Evolutionary conservation across 2,888 invertebrate genomes (phyloP), one percentile per base, ranked within the genome.

Genomic region (Idaea aversata): DNA sequence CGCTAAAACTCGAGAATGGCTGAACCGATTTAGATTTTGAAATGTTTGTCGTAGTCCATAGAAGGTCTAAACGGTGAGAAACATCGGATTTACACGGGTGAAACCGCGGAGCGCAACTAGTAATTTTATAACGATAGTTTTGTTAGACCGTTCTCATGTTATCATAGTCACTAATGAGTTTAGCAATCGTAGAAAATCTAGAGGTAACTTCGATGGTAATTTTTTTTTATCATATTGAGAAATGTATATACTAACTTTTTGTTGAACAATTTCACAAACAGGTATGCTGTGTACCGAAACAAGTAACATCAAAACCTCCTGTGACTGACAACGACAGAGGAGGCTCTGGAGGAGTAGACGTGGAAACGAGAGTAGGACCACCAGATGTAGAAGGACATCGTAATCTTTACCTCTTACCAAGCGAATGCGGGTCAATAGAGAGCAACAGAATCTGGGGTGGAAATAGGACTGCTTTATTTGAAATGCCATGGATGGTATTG

Each of bases 401-500:
- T 4, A 81, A 81, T 60, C 62, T 79, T 5, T n/a, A 61, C 0
- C 67, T 80, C 5, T 59, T 93, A 34, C 87, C 92, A 2, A 80
- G 65, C 3, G 73, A 85, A 0, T 96, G 96, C 77, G 96, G 96
- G 0, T 82, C 83, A 0, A 79, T 94, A 5, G 88, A 91, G 13
- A 84, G 88, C 6, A 89, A 93, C 61, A 94, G 94, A 74, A 94
- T 97, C 61, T 87, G 94, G 34, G 94, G 94, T 3, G 96, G 96
- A 0, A 92, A 94, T 61, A 86, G 91, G 67, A 95, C 96, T 0
- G 83, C 83, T 0, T 80, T 96, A 5, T 94, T 93, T 59, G 95
- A 96, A 74, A 96, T 94, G 85, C 96, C 96, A 0, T 97, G 96
- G 96, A 95, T 96, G 95, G 96, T 95, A 0, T 86, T 96, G 1